Evolutionary conservation across 2,113 vertebrate genomes (phyloP).

Genomic region (Oreotragus oreotragus): DNA sequence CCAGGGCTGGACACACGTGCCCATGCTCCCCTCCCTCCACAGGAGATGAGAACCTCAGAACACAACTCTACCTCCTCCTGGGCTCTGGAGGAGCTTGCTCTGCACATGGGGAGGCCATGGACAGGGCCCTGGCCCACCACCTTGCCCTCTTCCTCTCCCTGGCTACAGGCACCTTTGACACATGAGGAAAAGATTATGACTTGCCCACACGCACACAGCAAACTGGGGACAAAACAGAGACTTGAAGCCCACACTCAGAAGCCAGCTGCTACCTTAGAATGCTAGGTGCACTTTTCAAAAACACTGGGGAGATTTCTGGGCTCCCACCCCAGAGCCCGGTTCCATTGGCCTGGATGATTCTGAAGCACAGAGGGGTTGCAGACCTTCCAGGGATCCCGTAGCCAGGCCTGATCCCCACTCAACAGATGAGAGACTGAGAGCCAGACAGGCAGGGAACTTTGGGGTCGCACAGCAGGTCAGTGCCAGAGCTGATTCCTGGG

Average conservation of each 20-base stretch:
- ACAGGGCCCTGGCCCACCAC: not conserved
- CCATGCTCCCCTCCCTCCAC: not conserved
- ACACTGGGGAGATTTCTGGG: not conserved
- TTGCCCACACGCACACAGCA: not conserved
- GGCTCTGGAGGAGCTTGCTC: not conserved
- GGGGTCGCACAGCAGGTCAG: not conserved
- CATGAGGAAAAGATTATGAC: not conserved
- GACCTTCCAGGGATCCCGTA: not conserved
- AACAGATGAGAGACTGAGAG: not conserved
- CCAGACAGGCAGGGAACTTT: not conserved
- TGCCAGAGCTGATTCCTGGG: not conserved
- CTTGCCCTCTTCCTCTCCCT: not conserved
- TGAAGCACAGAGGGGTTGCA: not conserved
- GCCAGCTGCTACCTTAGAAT: not conserved
- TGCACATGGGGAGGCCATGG: not conserved
- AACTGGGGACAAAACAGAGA: not conserved
- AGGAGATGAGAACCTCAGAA: not conserved
- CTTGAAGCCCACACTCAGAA: not conserved
- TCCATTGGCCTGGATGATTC: not conserved
- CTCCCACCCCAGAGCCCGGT: not conserved
- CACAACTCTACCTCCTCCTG: not conserved
- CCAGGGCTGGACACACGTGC: not conserved
- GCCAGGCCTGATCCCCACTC: not conserved
- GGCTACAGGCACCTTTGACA: not conserved
- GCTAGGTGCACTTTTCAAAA: slow-evolving; percentile 2